Evolutionary conservation across 2,888 invertebrate genomes (phyloP).

Genomic region (Pristionchus mayeri): DNA sequence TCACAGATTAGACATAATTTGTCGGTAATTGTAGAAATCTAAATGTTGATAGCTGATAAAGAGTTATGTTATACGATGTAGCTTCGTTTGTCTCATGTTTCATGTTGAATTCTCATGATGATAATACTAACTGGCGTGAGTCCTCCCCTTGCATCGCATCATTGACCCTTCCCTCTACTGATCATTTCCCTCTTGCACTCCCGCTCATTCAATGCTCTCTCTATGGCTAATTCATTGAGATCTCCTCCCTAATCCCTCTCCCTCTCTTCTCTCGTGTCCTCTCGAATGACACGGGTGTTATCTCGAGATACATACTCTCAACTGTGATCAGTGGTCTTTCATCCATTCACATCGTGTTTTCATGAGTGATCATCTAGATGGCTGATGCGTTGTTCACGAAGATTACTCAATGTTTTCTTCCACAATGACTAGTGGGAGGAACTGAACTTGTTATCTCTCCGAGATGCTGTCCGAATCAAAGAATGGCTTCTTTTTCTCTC

Average conservation of each 20-base stretch:
- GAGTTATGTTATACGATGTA: neutral
- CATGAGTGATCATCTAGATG: neutral
- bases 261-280: neutral
- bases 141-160: neutral
- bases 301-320: too few relatives aligned
- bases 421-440: too few relatives aligned
- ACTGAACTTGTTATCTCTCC: too few relatives aligned
- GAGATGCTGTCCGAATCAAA: too few relatives aligned
- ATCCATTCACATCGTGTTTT: neutral
- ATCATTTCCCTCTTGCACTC: neutral
- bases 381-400: too few relatives aligned
- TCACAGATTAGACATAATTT: neutral
- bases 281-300: too few relatives aligned
- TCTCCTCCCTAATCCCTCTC: neutral
- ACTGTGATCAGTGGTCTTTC: neutral
- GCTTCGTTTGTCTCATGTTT: neutral
- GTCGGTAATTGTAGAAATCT: constrained; percentile 5
- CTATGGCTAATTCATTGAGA: too few relatives aligned
- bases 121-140: constrained; percentile 30
- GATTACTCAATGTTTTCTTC: too few relatives aligned
- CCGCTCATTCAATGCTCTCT: neutral
- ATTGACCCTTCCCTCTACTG: neutral
- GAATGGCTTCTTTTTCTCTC: too few relatives aligned
- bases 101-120: neutral
- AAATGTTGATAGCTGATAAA: constrained; percentile 19